These are phyloP conservation scores for Aplocera efformata DNA, from an alignment of 2,888 invertebrate genomes.

Conservation along the genomic window DNA sequence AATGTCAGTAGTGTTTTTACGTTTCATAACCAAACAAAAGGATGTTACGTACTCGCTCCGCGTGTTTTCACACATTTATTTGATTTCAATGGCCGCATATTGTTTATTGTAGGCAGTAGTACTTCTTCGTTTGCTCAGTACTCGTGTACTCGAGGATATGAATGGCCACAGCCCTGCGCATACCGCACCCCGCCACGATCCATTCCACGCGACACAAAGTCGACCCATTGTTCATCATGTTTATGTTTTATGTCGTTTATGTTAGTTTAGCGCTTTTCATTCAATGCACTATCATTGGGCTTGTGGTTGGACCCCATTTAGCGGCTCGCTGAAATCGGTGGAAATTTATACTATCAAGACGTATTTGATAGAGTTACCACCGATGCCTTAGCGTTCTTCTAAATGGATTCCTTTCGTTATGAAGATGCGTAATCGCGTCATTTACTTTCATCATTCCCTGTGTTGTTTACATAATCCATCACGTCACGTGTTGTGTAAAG, in stretches of 20 bases:
- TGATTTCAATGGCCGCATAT: slow-evolving; percentile 19
- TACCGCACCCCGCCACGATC: slow-evolving; percentile 42
- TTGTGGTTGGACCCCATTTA: no score
- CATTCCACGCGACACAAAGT: slow-evolving; percentile 65
- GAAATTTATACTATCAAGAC: no score
- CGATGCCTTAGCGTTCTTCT: no score
- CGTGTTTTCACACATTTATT: slow-evolving; percentile 19
- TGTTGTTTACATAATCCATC: slow-evolving; percentile 36
- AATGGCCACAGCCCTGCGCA: slow-evolving; percentile 9
- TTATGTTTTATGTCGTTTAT: slow-evolving; percentile 38
- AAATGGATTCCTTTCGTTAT: no score
- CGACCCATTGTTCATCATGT: slow-evolving; percentile 69
- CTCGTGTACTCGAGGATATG: slow-evolving; percentile 12
- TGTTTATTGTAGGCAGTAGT: slow-evolving; percentile 13
- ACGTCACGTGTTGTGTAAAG: slow-evolving; percentile 34
- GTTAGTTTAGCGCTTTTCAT: slow-evolving; percentile 24
- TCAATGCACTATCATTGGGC: slow-evolving; percentile 35
- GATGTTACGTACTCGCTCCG: slow-evolving; percentile 28
- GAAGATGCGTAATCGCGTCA: slow-evolving; percentile 30
- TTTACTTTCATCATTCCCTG: slow-evolving; percentile 34
- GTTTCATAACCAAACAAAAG: slow-evolving; percentile 38
- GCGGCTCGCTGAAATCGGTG: slow-evolving; percentile 1
- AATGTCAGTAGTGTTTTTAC: slow-evolving; percentile 40
- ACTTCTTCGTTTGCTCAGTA: slow-evolving; percentile 14
- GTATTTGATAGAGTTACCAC: no score